phyloP scores from a whole-genome alignment of 2,113 vertebrate genomes.

The Ramphastos sulfuratus region DNA sequence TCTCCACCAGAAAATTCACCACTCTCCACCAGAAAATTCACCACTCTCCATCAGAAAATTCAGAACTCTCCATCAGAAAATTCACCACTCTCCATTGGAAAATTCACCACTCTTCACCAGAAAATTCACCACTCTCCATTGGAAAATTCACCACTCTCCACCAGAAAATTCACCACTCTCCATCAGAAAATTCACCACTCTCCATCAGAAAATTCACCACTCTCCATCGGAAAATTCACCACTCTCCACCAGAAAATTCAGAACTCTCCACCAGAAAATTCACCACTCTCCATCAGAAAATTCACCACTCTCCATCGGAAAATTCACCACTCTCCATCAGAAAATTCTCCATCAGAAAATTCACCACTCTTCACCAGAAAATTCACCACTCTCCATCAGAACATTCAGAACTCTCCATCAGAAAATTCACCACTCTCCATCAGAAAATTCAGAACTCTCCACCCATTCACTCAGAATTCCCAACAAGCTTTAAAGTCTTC shows the following conservation, averaged over 20 bases:
- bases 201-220: background rate
- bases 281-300: too few species aligned
- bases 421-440: too few species aligned
- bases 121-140: too few species aligned
- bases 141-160: too few species aligned
- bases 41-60: background rate
- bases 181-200: background rate
- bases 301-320: background rate
- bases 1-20: background rate
- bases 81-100: background rate
- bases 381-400: background rate
- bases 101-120: background rate
- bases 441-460: background rate
- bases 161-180: background rate
- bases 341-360: background rate
- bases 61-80: too few species aligned
- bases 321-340: background rate
- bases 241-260: too few species aligned
- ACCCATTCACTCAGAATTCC: background rate
- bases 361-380: background rate
- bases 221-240: background rate
- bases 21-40: background rate
- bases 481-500: background rate
- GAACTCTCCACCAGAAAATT: too few species aligned
- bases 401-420: too few species aligned